Evolutionary conservation across 2,113 vertebrate species (phyloP).

Genomic region (Oplegnathus fasciatus): DNA sequence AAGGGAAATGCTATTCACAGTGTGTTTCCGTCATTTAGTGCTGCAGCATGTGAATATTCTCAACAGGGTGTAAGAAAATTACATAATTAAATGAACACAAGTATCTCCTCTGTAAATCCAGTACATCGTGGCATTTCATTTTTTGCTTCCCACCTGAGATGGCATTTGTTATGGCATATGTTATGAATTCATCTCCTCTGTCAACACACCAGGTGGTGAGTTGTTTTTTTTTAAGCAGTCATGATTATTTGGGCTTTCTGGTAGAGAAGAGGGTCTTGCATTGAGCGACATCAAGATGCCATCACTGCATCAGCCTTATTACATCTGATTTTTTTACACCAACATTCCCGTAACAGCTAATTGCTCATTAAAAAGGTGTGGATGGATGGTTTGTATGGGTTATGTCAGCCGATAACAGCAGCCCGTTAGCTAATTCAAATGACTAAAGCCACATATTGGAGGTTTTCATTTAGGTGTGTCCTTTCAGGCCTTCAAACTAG

Average conservation of each 20-base stretch:
- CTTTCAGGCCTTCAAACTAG: not conserved
- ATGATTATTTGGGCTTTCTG: constrained; percentile 20
- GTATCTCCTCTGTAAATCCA: not conserved
- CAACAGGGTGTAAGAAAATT: constrained; percentile 20
- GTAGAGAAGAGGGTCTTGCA: not conserved
- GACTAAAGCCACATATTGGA: not conserved
- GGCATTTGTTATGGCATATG: constrained; percentile 49
- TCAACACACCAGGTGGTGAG: constrained; percentile 42
- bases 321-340: not conserved
- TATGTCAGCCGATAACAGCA: not conserved
- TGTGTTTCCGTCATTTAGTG: constrained; percentile 14
- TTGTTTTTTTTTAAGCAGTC: constrained; percentile 13
- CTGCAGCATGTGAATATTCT: constrained; percentile 6
- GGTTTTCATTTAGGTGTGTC: not conserved
- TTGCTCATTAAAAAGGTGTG: too few species aligned
- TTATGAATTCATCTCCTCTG: constrained; percentile 42
- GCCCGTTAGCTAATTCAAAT: not conserved
- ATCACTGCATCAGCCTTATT: not conserved
- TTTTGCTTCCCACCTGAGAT: constrained; percentile 40
- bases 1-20: constrained; percentile 4
- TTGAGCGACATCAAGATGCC: not conserved
- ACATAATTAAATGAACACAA: constrained; percentile 38
- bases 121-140: constrained; percentile 45
- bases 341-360: not conserved
- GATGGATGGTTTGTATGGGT: not conserved